phyloP scores from a whole-genome alignment of 2,113 vertebrate genomes.

The Sakesphorus luctuosus region DNA sequence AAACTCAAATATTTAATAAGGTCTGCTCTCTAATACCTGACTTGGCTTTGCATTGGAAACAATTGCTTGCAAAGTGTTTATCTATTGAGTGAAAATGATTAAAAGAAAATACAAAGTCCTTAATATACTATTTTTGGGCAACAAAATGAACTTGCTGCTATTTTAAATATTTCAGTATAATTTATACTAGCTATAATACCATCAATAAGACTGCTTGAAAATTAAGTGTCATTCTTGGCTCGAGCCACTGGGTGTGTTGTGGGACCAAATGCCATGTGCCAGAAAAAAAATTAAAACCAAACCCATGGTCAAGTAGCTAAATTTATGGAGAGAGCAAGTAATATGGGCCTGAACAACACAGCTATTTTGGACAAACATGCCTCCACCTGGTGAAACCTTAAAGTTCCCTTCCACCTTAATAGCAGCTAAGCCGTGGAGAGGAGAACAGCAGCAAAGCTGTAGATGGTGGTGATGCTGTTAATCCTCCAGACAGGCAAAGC shows the following conservation, averaged over 20 bases:
- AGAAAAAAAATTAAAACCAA: conserved; percentile 68
- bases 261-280: conserved; percentile 51
- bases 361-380: background rate
- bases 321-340: conserved; percentile 18
- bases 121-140: conserved; percentile 25
- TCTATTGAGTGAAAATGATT: conserved; percentile 38
- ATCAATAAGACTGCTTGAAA: conserved; percentile 50
- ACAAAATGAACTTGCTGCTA: background rate
- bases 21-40: conserved; percentile 25
- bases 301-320: background rate
- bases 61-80: conserved; percentile 46
- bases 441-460: background rate
- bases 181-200: conserved; percentile 59
- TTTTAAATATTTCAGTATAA: conserved; percentile 61
- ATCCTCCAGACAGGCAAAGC: background rate
- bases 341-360: background rate
- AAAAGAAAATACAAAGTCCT: conserved; percentile 43
- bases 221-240: conserved; percentile 71
- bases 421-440: background rate
- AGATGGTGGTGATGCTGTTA: background rate
- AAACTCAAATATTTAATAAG: conserved; percentile 14
- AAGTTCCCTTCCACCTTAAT: background rate
- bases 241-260: conserved; percentile 20
- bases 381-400: background rate
- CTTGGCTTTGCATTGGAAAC: conserved; percentile 29